Base-by-base conservation (phyloP, 2,797 vertebrate species). In the Acanthurus lineatus region DNA sequence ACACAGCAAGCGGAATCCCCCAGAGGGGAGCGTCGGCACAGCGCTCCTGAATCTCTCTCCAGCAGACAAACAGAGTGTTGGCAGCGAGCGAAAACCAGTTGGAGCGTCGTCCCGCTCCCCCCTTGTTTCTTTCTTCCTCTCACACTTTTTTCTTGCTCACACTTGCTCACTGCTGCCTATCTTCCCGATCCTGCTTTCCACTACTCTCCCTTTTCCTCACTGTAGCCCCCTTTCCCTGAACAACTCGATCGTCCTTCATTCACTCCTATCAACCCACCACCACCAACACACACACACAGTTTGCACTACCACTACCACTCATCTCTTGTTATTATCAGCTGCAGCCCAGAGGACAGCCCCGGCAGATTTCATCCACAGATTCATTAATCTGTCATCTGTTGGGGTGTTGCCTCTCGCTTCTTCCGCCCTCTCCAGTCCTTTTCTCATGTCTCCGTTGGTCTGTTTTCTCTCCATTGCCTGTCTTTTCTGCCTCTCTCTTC, bases 371-470 rank as follows among this genome's bases (percentile, higher is more conserved):
- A 84, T 89, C 91, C 90, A 60, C 90, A 81, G 90, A 93, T 92
- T 91, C 89, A 92, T 93, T 93, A 86, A 90, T 93, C 91, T 91
- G 90, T 93, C 92, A 89, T 93, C 91, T 92, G 88, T 76, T 54
- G 79, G 90, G 91, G 90, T 88, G 89, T 90, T 87, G 89, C 89
- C 86, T 86, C 82, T 77, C 69, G 42, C 73, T 70, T 79, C 53
- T 65, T 68, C 77, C 59, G 47, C 83, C 79, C 76, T 79, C 83
- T 65, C 82, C 63, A 68, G 70, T 73, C 62, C 72, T 81, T 59
- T 35, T 62, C 88, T 86, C 81, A 71, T 84, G 79, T 82, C 81
- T 83, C 84, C 76, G 79, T 85, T 86, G 52, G 80, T 79, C 82
- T 86, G 76, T 76, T 81, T 76, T 81, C 68, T 73, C 81, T 77